Evolutionary conservation across 2,888 invertebrate genomes (phyloP).

Genomic region (Thymelicus acteon): DNA sequence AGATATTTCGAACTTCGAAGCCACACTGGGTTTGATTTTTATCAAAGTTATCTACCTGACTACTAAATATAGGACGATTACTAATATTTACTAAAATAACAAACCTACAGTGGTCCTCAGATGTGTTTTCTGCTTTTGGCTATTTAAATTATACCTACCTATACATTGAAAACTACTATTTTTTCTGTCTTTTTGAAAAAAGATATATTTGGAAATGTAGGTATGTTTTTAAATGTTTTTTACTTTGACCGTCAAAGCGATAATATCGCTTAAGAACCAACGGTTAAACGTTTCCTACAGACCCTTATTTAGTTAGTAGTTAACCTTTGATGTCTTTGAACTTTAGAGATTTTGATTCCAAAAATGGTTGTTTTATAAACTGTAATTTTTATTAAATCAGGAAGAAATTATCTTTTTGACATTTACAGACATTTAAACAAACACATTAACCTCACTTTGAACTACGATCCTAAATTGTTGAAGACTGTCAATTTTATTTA

Average conservation of each 20-base stretch:
- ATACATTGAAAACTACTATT: too few species aligned
- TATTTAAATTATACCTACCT: too few species aligned
- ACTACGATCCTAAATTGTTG: not conserved
- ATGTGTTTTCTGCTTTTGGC: too few species aligned
- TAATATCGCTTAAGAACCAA: not conserved
- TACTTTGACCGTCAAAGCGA: not conserved
- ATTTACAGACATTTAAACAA: constrained; percentile 12
- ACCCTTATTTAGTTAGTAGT: constrained; percentile 28
- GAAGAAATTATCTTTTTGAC: constrained; percentile 19
- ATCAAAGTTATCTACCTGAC: too few species aligned
- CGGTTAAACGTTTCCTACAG: not conserved
- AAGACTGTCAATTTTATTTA: not conserved
- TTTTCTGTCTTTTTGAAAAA: too few species aligned
- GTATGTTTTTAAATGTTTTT: too few species aligned
- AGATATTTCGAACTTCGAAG: too few species aligned
- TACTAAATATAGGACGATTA: too few species aligned
- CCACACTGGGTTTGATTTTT: too few species aligned
- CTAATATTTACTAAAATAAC: too few species aligned
- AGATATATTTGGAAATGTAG: too few species aligned
- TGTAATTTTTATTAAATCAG: constrained; percentile 31
- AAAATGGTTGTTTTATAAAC: constrained; percentile 29
- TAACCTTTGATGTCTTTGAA: constrained; percentile 33
- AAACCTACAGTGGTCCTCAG: too few species aligned
- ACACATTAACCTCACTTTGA: constrained; percentile 10
- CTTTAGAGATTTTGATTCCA: constrained; percentile 34